phyloP scores from a whole-genome alignment of 2,113 vertebrate genomes.

The Marmota monax region DNA sequence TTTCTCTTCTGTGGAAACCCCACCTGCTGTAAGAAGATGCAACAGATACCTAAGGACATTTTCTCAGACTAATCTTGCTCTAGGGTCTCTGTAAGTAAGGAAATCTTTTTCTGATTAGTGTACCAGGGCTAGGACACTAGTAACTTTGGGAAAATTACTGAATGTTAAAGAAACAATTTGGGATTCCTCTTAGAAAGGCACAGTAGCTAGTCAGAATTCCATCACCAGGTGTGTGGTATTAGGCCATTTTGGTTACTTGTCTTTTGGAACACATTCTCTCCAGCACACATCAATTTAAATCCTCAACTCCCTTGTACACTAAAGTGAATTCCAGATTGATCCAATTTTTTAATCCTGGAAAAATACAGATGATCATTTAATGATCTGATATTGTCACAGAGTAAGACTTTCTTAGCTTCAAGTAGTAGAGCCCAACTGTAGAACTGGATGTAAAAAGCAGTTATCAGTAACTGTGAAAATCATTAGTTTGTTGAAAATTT shows the following conservation, averaged over 20 bases:
- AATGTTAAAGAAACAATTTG: not conserved
- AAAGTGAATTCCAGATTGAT: not conserved
- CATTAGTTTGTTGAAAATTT: not conserved
- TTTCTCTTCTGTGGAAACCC: not conserved
- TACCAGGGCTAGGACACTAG: not conserved
- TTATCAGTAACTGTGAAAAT: not conserved
- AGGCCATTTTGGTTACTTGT: not conserved
- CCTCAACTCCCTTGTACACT: not conserved
- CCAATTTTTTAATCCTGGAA: not conserved
- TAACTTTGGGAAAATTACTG: not conserved
- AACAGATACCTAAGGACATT: not conserved
- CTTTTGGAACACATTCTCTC: not conserved
- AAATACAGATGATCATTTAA: not conserved
- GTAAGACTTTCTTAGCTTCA: not conserved
- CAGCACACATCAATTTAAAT: constrained; percentile 19
- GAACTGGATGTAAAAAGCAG: not conserved
- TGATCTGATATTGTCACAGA: not conserved
- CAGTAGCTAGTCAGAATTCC: not conserved
- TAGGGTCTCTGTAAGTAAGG: not conserved
- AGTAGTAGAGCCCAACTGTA: not conserved
- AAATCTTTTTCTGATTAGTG: not conserved
- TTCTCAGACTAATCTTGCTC: not conserved
- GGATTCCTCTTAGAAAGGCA: not conserved
- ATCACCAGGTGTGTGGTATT: not conserved
- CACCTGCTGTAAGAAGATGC: not conserved